Conservation (phyloP, 2,888 invertebrate species). For the Onthophagus sagittarius region DNA sequence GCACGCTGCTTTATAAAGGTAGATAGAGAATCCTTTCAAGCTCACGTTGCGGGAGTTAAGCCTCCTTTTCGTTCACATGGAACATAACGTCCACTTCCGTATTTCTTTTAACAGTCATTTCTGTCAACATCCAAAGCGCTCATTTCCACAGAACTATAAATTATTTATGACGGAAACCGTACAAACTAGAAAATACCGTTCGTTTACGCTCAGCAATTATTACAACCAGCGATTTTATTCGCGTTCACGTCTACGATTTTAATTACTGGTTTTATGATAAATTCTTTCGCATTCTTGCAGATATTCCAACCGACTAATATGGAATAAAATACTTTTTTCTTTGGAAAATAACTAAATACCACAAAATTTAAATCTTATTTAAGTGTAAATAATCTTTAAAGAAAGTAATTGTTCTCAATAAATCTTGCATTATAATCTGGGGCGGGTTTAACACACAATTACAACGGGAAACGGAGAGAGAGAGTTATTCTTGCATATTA, state of each 20-base stretch:
- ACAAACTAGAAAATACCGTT: not conserved
- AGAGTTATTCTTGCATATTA: too few species aligned
- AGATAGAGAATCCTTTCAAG: not conserved
- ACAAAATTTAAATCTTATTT: too few species aligned
- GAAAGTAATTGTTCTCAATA: too few species aligned
- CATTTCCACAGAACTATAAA: not conserved
- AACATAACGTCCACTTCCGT: not conserved
- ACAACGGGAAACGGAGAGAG: too few species aligned
- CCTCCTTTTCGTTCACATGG: conserved; percentile 1
- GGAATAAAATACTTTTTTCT: not conserved
- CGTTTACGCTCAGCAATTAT: not conserved
- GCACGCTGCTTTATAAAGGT: not conserved
- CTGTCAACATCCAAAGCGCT: not conserved
- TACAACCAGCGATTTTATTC: not conserved
- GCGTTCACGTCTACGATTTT: not conserved
- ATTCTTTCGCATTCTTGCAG: not conserved
- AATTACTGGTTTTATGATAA: not conserved
- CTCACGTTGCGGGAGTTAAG: not conserved
- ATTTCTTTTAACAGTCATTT: not conserved
- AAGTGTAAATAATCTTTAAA: too few species aligned
- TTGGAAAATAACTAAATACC: too few species aligned
- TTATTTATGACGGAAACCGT: not conserved
- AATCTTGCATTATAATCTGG: too few species aligned
- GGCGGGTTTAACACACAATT: too few species aligned
- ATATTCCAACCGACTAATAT: not conserved